Conservation (phyloP, 2,888 invertebrate species). For the Pteria penguin region DNA sequence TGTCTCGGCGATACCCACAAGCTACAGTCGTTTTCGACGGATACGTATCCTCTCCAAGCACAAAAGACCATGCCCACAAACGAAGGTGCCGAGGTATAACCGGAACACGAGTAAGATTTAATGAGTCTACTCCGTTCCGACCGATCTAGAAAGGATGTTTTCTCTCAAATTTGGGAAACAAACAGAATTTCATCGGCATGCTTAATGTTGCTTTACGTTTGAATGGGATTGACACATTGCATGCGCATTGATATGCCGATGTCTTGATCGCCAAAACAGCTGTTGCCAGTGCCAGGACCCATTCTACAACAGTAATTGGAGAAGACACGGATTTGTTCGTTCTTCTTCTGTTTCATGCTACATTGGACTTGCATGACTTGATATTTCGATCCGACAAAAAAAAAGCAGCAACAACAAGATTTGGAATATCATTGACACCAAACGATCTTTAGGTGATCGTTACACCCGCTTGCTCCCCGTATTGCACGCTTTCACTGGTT, state of each 20-base stretch:
- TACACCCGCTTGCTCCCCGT: background rate
- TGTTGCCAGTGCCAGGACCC: background rate
- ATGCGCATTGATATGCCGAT: slow-evolving; percentile 51
- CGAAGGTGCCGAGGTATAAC: background rate
- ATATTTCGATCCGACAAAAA: background rate
- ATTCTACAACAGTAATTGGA: background rate
- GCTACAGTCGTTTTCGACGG: slow-evolving; percentile 60
- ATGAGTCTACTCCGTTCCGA: slow-evolving; percentile 41
- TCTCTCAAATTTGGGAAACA: slow-evolving; percentile 57
- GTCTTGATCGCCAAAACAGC: slow-evolving; percentile 45
- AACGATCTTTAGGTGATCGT: background rate
- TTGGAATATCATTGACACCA: background rate
- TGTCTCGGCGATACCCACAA: background rate
- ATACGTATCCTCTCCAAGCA: slow-evolving; percentile 48
- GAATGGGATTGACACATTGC: slow-evolving; percentile 9
- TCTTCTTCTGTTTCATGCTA: slow-evolving; percentile 11
- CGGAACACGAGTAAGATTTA: slow-evolving; percentile 44
- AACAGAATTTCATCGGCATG: slow-evolving; percentile 49
- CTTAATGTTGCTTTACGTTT: slow-evolving; percentile 30
- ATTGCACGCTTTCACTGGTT: background rate
- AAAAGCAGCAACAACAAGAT: background rate
- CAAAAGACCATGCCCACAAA: slow-evolving; percentile 51
- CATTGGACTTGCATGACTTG: background rate
- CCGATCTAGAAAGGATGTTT: slow-evolving; percentile 57
- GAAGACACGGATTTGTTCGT: slow-evolving; percentile 22